These are phyloP conservation scores for Tetanocera ferruginea DNA, from an alignment of 2,888 invertebrate genomes.

Conservation along the genomic window DNA sequence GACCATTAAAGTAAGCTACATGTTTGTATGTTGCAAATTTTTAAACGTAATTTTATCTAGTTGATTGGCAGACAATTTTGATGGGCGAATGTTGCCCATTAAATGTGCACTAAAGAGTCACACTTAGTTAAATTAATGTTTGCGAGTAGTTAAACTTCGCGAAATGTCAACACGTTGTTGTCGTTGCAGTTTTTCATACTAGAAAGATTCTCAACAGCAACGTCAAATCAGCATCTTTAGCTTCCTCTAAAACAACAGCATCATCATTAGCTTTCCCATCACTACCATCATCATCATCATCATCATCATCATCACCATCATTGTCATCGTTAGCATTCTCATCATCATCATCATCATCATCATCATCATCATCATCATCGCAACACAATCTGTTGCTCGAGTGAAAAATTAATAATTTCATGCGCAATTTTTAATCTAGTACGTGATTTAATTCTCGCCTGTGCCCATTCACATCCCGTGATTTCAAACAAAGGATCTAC, in stretches of 20 bases:
- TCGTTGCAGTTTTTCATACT: neutral
- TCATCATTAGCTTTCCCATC: neutral
- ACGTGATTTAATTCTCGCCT: constrained; percentile 68
- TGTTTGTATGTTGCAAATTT: no score
- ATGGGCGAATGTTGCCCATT: neutral
- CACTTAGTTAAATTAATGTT: no score
- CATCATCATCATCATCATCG: neutral
- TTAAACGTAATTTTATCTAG: no score
- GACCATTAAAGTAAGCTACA: no score
- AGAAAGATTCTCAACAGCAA: neutral
- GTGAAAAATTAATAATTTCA: constrained; percentile 67
- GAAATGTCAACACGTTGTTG: no score
- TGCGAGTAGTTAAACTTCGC: no score
- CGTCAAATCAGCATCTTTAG: neutral
- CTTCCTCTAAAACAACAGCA: neutral
- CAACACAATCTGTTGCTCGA: constrained; percentile 42
- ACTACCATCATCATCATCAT: neutral
- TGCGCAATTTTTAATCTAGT: constrained; percentile 69
- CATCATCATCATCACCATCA: neutral
- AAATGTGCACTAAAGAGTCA: neutral
- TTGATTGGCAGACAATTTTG: no score
- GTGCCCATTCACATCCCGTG: constrained; percentile 6
- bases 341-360: neutral
- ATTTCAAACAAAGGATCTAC: constrained; percentile 31
- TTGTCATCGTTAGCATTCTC: neutral